Percentiles rank a stretch among this genome's conserved stretches.
Evolutionary conservation across 1,140 invertebrate species (phyloP).

Genomic region (Bombyx mori): ASM3026992v2 NC_085114.1:3378001-3378500

Average conservation of each 20-base stretch:
- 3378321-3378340: too few species aligned
- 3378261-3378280: slow-evolving; percentile 29
- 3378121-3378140: slow-evolving; percentile 23
- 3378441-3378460: too few species aligned
- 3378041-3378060: slow-evolving; percentile 9
- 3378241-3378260: slow-evolving; percentile 1
- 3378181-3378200: slow-evolving; percentile 50
- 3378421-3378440: too few species aligned
- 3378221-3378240: slow-evolving; percentile 9
- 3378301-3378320: too few species aligned
- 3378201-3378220: slow-evolving; percentile 33
- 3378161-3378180: slow-evolving; percentile 46
- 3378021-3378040: slow-evolving; percentile 25
- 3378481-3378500: too few species aligned
- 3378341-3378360: too few species aligned
- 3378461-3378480: too few species aligned
- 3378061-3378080: slow-evolving; percentile 10
- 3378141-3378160: slow-evolving; percentile 36
- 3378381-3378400: too few species aligned
- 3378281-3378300: slow-evolving; percentile 3
- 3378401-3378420: too few species aligned
- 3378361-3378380: too few species aligned
- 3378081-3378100: slow-evolving; percentile 38
- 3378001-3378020: slow-evolving; percentile 46
- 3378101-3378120: slow-evolving; percentile 20